Percentiles rank a stretch among this genome's conserved stretches.
Conservation (phyloP, 2,113 vertebrate species). For the Mungos mungo region DNA sequence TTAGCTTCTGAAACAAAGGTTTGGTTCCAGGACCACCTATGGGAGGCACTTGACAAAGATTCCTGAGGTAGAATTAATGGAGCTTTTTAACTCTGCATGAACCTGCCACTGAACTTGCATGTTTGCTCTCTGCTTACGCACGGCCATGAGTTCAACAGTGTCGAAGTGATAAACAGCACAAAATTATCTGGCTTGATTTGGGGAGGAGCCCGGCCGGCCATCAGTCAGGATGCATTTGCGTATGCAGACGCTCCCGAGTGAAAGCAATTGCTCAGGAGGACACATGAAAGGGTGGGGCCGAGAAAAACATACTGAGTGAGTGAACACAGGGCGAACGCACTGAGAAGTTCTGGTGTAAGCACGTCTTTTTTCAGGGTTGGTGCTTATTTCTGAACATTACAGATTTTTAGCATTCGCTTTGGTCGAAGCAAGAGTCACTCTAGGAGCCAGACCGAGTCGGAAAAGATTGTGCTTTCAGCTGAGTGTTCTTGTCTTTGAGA, state of each 20-base stretch:
- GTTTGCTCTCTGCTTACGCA: slow-evolving; percentile 67
- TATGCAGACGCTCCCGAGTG: slow-evolving; percentile 67
- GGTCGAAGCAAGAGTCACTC: slow-evolving; percentile 66
- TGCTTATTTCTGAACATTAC: slow-evolving; percentile 82
- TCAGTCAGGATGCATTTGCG: slow-evolving; percentile 74
- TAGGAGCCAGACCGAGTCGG: slow-evolving; percentile 58
- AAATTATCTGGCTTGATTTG: slow-evolving; percentile 70
- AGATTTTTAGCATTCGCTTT: slow-evolving; percentile 84
- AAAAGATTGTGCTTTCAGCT: slow-evolving; percentile 62
- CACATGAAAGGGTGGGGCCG: slow-evolving; percentile 69
- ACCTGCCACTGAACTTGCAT: slow-evolving; percentile 35
- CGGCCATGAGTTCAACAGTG: slow-evolving; percentile 65
- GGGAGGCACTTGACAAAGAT: neutral
- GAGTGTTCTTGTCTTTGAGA: slow-evolving; percentile 40
- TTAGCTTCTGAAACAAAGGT: neutral
- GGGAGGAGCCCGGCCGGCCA: slow-evolving; percentile 75
- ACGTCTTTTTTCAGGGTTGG: slow-evolving; percentile 80
- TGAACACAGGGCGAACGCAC: slow-evolving; percentile 76
- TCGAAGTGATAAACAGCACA: slow-evolving; percentile 71
- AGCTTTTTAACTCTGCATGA: slow-evolving; percentile 46
- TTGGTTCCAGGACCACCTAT: neutral
- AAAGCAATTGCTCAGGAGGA: slow-evolving; percentile 78
- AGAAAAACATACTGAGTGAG: slow-evolving; percentile 70
- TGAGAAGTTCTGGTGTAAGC: slow-evolving; percentile 79
- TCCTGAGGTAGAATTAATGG: neutral